Conservation (phyloP, 2,797 vertebrate species). For the Silurus lanzhouensis region DNA sequence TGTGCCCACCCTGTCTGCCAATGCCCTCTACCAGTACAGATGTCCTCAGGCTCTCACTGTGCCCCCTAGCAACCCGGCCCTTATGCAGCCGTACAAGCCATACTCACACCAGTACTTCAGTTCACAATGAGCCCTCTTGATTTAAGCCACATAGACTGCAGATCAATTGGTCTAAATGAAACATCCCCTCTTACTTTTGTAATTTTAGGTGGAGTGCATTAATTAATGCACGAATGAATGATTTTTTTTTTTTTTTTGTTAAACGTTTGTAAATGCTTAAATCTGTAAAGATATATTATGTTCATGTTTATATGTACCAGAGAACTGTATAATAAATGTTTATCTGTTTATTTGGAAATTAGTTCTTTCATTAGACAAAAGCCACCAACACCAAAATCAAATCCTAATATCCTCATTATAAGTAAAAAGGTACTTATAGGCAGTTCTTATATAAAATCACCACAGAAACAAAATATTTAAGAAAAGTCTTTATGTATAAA, state of each 20-base stretch:
- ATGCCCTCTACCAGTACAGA: slow-evolving; percentile 71
- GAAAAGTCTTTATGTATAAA: slow-evolving; percentile 81
- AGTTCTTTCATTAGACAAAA: neutral
- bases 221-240: slow-evolving; percentile 37
- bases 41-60: slow-evolving; percentile 65
- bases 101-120: slow-evolving; percentile 70
- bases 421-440: neutral
- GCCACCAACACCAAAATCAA: neutral
- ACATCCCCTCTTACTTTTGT: slow-evolving; percentile 1
- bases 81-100: slow-evolving; percentile 63
- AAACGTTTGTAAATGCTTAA: slow-evolving; percentile 59
- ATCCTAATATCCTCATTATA: neutral
- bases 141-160: neutral
- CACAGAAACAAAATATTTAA: slow-evolving; percentile 67
- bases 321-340: slow-evolving; percentile 53
- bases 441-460: slow-evolving; percentile 10
- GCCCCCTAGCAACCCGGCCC: slow-evolving; percentile 47
- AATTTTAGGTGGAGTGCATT: slow-evolving; percentile 67
- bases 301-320: slow-evolving; percentile 53
- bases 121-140: slow-evolving; percentile 30
- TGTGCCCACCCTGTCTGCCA: slow-evolving; percentile 56
- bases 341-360: slow-evolving; percentile 34
- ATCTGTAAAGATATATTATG: slow-evolving; percentile 49
- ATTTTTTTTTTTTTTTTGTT: slow-evolving; percentile 35
- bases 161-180: neutral